These are phyloP conservation scores for Cliona cf. orientalis DNA, from an alignment of 37 sponge, comb jelly and placozoan species.

Conservation along the genomic window DNA sequence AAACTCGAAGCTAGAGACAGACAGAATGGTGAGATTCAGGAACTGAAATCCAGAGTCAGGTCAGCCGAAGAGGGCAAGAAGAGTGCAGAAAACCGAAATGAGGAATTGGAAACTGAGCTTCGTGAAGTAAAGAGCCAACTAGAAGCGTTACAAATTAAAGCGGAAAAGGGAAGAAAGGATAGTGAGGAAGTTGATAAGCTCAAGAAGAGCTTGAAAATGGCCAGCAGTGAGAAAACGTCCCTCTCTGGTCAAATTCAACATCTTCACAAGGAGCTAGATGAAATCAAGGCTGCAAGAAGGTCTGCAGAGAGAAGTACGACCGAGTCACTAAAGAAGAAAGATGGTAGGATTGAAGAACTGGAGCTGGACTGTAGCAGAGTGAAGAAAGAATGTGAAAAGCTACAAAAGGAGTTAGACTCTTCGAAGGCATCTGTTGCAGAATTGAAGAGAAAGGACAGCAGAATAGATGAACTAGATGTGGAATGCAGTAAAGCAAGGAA, in stretches of 20 bases:
- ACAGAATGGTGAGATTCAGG: slow-evolving; percentile 1
- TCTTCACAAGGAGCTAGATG: slow-evolving; percentile 8
- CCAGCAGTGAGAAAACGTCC: slow-evolving; percentile 1
- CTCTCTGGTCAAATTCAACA: background rate
- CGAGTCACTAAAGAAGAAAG: background rate
- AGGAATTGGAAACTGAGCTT: background rate
- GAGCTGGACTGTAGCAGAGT: background rate
- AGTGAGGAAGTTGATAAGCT: slow-evolving; percentile 2
- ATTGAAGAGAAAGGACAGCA: background rate
- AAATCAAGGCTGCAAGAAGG: background rate
- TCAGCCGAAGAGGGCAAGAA: slow-evolving; percentile 43
- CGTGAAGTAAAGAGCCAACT: background rate
- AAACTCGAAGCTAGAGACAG: background rate
- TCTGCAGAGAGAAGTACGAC: background rate
- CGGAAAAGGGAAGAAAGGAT: background rate
- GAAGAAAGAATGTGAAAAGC: slow-evolving; percentile 11
- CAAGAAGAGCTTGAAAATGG: background rate
- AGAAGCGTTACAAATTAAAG: too few relatives aligned
- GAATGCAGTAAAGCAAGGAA: background rate
- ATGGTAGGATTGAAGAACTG: slow-evolving; percentile 5
- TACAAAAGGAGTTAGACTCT: background rate
- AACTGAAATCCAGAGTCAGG: slow-evolving; percentile 43
- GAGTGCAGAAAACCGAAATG: background rate
- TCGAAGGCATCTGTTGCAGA: background rate
- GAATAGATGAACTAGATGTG: background rate